Percentiles rank a stretch among this genome's conserved stretches.
phyloP scores from a whole-genome alignment of 2,113 vertebrate genomes.

The Megaceryle torquata region DNA sequence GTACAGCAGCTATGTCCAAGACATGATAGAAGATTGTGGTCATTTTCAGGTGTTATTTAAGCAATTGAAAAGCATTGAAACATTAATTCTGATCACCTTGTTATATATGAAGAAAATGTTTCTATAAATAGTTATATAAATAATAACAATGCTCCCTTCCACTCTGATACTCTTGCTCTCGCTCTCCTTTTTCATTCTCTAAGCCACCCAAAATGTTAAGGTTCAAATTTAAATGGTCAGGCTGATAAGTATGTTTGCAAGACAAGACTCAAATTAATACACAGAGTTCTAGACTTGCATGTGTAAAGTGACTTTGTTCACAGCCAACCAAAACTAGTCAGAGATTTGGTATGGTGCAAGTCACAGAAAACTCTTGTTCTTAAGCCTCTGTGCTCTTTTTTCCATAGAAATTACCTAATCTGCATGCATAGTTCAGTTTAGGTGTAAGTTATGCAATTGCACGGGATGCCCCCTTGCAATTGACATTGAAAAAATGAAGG shows the following conservation, averaged over 20 bases:
- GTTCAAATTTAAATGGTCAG: not conserved
- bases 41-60: not conserved
- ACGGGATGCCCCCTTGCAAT: not conserved
- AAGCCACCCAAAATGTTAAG: not conserved
- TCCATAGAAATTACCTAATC: not conserved
- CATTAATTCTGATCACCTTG: not conserved
- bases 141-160: not conserved
- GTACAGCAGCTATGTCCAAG: not conserved
- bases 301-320: not conserved
- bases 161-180: not conserved
- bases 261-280: not conserved
- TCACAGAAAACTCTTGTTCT: not conserved
- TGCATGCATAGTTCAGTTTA: not conserved
- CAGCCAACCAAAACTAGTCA: not conserved
- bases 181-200: not conserved
- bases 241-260: not conserved
- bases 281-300: not conserved
- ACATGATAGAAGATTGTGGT: not conserved
- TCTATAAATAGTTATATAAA: not conserved
- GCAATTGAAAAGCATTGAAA: not conserved
- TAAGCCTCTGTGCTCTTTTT: not conserved
- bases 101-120: not conserved
- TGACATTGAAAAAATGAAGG: rapidly evolving
- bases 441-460: not conserved
- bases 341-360: not conserved